Evolutionary conservation across 2,888 invertebrate genomes (phyloP), one percentile per base, ranked within the genome.

Genomic region (Hemicrepidius hirtus): DNA sequence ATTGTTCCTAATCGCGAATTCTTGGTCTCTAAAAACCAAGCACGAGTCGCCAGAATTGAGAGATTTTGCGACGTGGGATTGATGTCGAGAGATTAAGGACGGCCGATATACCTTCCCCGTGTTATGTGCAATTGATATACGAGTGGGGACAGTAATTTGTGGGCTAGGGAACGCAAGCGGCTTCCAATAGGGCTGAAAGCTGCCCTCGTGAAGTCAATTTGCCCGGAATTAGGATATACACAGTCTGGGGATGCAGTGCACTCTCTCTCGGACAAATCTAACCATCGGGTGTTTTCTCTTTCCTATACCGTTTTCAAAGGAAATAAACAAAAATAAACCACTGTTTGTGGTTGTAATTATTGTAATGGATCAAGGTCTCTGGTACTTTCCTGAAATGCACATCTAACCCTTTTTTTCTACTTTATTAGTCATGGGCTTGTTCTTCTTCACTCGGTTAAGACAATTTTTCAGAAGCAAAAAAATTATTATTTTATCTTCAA

Each of bases 61-160:
- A 32, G 46, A 46, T 46, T 46, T 46, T 18, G n/a, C 18, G 46
- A n/a, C 12, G 16, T n/a, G 20, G 35, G 3, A 28, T 55, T 55
- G 50, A 50, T 50, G 50, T 24, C 13, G 2, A n/a, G 57, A 35
- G 57, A 57, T 57, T 57, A 57, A 20, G 57, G 57, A n/a, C 3
- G 18, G 3, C 49, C 49, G 55, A 57, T 37, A 57, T 37, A 35
- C 35, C 57, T 55, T 40, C 35, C 13, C 46, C 40, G 53, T 49
- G 67, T 67, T 67, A 44, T 67, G 57, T 59, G 59, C 57, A 44
- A 57, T 59, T 67, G 57, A 59, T 59, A 66, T 66, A 66, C 66
- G 55, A 55, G 41, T 18, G 55, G 55, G 67, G 67, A 67, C 59
- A 35, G 66, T 66, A 66, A 66, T 66, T 66, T 66, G 66, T 66